Conservation (phyloP, 2,113 vertebrate species). For the Archilochus colubris region DNA sequence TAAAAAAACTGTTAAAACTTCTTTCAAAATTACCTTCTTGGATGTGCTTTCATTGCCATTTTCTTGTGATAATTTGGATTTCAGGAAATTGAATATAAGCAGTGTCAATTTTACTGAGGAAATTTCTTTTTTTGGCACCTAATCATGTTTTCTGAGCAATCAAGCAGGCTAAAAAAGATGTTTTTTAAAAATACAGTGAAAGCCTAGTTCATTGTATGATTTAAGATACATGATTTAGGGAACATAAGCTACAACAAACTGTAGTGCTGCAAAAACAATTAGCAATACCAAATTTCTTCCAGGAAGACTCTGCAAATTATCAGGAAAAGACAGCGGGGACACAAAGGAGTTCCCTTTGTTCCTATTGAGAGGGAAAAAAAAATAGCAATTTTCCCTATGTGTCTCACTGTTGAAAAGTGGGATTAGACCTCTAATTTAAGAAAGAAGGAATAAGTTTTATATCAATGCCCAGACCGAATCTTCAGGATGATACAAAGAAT, state of each 20-base stretch:
- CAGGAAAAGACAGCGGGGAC: not conserved
- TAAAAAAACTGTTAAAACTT: not conserved
- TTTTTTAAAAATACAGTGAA: not conserved
- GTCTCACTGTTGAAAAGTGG: not conserved
- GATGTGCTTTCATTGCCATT: not conserved
- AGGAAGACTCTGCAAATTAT: not conserved
- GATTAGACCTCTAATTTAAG: not conserved
- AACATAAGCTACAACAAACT: not conserved
- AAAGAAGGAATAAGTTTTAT: not conserved
- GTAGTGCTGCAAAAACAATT: not conserved
- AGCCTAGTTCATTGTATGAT: not conserved
- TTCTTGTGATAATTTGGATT: not conserved
- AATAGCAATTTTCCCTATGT: not conserved
- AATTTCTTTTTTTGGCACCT: not conserved
- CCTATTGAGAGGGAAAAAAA: not conserved
- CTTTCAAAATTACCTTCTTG: not conserved
- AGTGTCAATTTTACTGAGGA: not conserved
- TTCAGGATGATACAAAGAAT: not conserved
- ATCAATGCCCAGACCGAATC: not conserved
- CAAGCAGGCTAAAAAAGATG: not conserved
- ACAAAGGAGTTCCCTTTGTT: not conserved
- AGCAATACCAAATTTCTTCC: not conserved
- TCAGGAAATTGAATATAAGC: not conserved
- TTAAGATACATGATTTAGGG: not conserved
- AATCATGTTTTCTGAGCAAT: not conserved